These are phyloP conservation scores for Pteropus rufus DNA, from an alignment of 2,797 vertebrate genomes.

Conservation along the genomic window DNA sequence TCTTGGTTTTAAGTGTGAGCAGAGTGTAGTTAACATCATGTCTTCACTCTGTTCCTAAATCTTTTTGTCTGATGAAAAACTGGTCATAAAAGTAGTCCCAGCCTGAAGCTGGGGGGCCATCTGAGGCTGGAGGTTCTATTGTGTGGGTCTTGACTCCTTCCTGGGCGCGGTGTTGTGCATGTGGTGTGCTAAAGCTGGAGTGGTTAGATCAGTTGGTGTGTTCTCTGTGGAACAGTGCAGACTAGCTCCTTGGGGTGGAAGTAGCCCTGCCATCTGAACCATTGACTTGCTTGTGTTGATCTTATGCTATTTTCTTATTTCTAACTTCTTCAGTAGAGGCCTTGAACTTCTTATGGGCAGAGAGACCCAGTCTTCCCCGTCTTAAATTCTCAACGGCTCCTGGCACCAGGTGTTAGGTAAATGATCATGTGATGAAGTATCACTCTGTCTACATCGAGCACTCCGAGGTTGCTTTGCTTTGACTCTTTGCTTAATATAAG, in stretches of 20 bases:
- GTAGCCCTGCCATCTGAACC: background rate
- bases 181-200: too few species aligned
- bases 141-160: background rate
- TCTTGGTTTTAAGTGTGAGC: background rate
- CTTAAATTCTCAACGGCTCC: background rate
- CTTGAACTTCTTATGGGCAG: background rate
- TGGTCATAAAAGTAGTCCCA: background rate
- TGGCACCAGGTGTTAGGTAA: background rate
- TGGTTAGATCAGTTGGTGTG: background rate
- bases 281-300: background rate
- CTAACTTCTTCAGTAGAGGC: background rate
- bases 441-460: background rate
- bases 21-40: background rate
- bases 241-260: background rate
- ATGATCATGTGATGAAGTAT: background rate
- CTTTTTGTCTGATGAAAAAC: conserved; percentile 19
- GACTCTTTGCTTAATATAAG: background rate
- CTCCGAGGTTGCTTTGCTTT: background rate
- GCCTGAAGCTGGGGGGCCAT: background rate
- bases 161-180: rapidly evolving
- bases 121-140: background rate
- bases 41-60: background rate
- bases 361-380: background rate
- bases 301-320: background rate
- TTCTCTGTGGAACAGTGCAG: background rate